Evolutionary conservation across 2,888 invertebrate species (phyloP).

Genomic region (Electrophaes corylata): DNA sequence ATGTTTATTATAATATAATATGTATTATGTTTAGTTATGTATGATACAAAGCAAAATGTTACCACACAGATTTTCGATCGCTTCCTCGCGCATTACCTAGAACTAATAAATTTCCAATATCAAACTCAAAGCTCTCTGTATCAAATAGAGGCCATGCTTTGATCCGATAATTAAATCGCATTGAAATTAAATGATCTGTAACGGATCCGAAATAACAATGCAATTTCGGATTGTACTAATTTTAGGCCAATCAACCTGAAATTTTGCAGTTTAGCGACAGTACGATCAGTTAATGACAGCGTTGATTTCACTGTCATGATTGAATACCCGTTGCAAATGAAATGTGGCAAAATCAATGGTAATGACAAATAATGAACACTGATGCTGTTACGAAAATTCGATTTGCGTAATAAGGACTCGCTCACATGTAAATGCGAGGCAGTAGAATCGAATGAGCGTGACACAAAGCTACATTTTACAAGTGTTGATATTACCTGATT

Average conservation of each 20-base stretch:
- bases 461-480: background rate
- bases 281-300: constrained; percentile 14
- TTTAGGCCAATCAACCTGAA: constrained; percentile 21
- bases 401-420: constrained; percentile 8
- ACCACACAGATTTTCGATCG: no score
- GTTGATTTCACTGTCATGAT: constrained; percentile 16
- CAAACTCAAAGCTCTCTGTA: constrained; percentile 7
- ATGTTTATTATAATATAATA: no score
- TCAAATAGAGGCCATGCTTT: background rate
- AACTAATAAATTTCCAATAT: background rate
- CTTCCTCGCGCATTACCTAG: no score
- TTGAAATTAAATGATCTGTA: constrained; percentile 15
- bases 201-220: constrained; percentile 24
- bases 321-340: constrained; percentile 4
- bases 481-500: background rate
- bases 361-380: constrained; percentile 11
- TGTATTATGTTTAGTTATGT: no score
- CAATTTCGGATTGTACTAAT: constrained; percentile 12
- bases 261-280: constrained; percentile 13
- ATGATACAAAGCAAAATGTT: no score
- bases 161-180: constrained; percentile 15
- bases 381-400: constrained; percentile 9
- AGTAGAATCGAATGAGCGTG: background rate
- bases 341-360: constrained; percentile 16
- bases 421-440: constrained; percentile 4